phyloP scores from a whole-genome alignment of 2,888 invertebrate genomes.

The Ethmia dodecea region DNA sequence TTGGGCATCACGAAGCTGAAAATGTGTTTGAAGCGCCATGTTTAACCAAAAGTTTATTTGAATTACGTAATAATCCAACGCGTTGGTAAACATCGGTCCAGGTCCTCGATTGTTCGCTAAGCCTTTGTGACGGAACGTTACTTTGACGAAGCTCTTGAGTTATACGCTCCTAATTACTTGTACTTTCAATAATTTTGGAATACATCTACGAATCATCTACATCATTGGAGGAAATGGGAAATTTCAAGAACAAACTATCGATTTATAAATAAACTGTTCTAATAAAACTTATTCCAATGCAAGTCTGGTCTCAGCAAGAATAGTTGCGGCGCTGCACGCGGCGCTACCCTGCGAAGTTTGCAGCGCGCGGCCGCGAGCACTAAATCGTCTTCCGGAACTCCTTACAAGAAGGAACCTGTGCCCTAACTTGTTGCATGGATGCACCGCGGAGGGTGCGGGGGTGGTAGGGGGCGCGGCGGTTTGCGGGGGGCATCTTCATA shows the following conservation, averaged over 20 bases:
- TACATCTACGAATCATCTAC: no score
- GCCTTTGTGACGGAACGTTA: no score
- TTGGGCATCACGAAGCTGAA: constrained; percentile 74
- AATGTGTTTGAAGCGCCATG: constrained; percentile 68
- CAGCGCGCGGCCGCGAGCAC: constrained; percentile 24
- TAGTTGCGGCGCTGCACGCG: not conserved
- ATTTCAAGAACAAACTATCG: no score
- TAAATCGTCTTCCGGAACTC: constrained; percentile 46
- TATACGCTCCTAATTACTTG: no score
- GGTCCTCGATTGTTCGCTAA: no score
- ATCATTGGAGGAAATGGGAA: no score
- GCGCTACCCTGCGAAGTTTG: constrained; percentile 7
- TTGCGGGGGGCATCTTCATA: constrained; percentile 56
- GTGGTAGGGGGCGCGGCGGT: constrained; percentile 26
- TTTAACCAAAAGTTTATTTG: constrained; percentile 59
- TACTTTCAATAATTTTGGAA: no score
- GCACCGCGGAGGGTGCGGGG: constrained; percentile 60
- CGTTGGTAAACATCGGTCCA: no score
- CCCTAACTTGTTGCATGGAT: constrained; percentile 76
- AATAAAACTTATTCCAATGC: no score
- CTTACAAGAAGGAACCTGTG: constrained; percentile 62
- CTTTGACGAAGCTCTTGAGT: no score
- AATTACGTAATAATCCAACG: constrained; percentile 38
- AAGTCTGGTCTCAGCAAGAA: not conserved
- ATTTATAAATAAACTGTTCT: no score